phyloP scores from a whole-genome alignment of 2,888 invertebrate genomes.

The Pogonocherus hispidulus region DNA sequence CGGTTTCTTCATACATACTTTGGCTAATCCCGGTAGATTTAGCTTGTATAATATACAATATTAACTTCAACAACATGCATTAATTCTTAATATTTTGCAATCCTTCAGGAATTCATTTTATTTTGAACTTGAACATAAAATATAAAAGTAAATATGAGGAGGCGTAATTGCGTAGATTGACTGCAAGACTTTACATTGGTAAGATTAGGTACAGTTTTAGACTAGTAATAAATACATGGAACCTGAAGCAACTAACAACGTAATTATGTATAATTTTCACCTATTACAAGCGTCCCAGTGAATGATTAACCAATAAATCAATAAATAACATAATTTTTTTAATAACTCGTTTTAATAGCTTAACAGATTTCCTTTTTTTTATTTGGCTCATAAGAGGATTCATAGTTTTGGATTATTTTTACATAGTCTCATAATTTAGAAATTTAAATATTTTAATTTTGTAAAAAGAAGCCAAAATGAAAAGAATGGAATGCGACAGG shows the following conservation, averaged over 20 bases:
- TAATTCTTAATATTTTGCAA: too few relatives aligned
- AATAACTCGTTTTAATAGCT: slow-evolving; percentile 12
- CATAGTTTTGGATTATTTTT: not conserved
- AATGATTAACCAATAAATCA: slow-evolving; percentile 30
- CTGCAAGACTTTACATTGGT: too few relatives aligned
- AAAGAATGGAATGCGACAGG: too few relatives aligned
- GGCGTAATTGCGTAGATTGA: too few relatives aligned
- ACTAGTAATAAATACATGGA: slow-evolving; percentile 5
- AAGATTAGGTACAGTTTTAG: slow-evolving; percentile 22
- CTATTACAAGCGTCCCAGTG: slow-evolving; percentile 22
- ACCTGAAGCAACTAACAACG: slow-evolving; percentile 18
- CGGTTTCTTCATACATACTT: too few relatives aligned
- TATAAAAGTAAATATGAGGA: too few relatives aligned
- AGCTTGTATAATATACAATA: too few relatives aligned
- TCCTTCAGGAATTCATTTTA: too few relatives aligned
- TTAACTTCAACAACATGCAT: too few relatives aligned
- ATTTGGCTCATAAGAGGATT: not conserved
- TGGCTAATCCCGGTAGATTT: too few relatives aligned
- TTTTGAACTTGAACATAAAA: too few relatives aligned
- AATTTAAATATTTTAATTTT: not conserved
- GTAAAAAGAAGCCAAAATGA: not conserved
- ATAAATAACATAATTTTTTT: slow-evolving; percentile 8
- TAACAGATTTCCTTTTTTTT: slow-evolving; percentile 6
- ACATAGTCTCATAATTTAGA: not conserved
- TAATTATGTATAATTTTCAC: slow-evolving; percentile 29